Base-by-base conservation (phyloP, 2,797 vertebrate species). In the Eulemur rubriventer region DNA sequence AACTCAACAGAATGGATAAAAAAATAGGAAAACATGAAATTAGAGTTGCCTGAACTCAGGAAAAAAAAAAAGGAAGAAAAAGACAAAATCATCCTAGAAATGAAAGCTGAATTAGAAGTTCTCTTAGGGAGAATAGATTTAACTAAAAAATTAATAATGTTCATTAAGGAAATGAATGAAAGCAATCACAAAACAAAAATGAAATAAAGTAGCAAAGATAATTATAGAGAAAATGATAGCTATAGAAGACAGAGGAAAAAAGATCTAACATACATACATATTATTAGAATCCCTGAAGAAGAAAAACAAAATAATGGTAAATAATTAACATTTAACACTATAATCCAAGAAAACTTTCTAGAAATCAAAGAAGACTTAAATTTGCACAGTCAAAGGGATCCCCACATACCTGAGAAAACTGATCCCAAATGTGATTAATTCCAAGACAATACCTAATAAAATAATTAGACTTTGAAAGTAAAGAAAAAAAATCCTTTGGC, bases 291-390 rank as follows among this genome's bases (percentile, higher is more conserved):
- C 33, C 22, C 65, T 33, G 41, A 70, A 92, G 43, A 57, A 55
- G 43, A 76, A 91, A 87, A 82, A 30, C 52, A 86, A 61, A 67
- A 59, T 50, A 41, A 70, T 70, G 18, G 24, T 14, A 59, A 2
- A 70, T 17, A 59, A 38, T 12, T 59, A 50, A 75, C n/a, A 90
- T 12, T 69, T 79, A 59, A 91, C 84, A 69, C 55, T 46, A 83
- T 22, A 79, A 57, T 63, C 35, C 6, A 87, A 91, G n/a, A 82
- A 76, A 50, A 78, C 35, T 59, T 80, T 76, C 59, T 82, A 50
- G 91, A 86, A 79, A 46, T 90, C n/a, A 67, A 92, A 82, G 55
- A 55, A 82, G 46, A n/a, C 38, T 85, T 85, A 46, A 80, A n/a
- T 50, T n/a, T 85, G 65, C 17, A 35, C 35, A 75, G 57, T 75